These are phyloP conservation scores for Sebastes diploproa DNA, from an alignment of 2,797 vertebrate species.

Conservation along the genomic window DNA sequence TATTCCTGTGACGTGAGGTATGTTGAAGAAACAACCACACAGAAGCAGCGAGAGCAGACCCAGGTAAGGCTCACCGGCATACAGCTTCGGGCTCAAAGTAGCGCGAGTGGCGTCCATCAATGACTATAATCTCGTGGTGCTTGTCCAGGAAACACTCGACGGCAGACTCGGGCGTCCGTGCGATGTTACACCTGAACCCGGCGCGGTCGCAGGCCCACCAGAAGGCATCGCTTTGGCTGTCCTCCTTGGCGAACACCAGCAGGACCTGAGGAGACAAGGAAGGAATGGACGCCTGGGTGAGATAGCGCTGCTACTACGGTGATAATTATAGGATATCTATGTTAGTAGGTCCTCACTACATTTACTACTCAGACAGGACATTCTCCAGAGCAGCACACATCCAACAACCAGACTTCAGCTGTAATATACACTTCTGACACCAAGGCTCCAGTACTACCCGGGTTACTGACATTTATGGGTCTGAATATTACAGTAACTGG, in stretches of 20 bases:
- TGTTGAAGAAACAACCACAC: background rate
- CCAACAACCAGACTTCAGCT: background rate
- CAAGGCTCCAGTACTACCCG: background rate
- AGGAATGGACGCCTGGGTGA: background rate
- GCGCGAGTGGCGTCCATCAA: conserved; percentile 89
- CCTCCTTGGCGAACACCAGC: conserved; percentile 95
- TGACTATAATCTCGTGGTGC: conserved; percentile 93
- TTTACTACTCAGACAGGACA: conserved; percentile 7
- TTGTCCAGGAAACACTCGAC: conserved; percentile 94
- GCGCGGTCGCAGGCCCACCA: conserved; percentile 97
- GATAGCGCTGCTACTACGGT: background rate
- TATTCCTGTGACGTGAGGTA: too few species aligned
- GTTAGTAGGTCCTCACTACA: background rate
- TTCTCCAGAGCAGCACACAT: conserved; percentile 12
- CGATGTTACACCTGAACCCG: conserved; percentile 91
- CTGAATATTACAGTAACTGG: background rate
- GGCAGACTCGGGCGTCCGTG: conserved; percentile 90
- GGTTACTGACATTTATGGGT: conserved; percentile 4
- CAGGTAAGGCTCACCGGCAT: conserved; percentile 85
- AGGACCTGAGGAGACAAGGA: conserved; percentile 85
- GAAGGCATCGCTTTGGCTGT: conserved; percentile 94
- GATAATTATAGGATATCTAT: conserved; percentile 3
- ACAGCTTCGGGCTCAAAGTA: conserved; percentile 90
- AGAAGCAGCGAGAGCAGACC: background rate
- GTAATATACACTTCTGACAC: background rate